Percentiles rank a stretch among this genome's conserved stretches.
These are phyloP conservation scores for Chymomyza procnemis DNA, from an alignment of 2,888 invertebrate species.

Conservation along the genomic window DNA sequence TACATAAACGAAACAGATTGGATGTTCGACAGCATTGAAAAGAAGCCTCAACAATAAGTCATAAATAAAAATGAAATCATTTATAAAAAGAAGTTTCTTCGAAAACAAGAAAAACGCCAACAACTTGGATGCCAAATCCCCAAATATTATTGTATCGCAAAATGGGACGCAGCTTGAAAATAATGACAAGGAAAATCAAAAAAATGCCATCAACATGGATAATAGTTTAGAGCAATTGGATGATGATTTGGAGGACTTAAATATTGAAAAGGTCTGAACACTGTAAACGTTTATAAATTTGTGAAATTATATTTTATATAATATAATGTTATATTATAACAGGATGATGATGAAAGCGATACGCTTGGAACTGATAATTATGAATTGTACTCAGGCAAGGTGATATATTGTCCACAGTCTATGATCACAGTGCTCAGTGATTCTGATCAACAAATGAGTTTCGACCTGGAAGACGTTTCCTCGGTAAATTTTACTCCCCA, in stretches of 20 bases:
- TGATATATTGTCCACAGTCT: constrained; percentile 31
- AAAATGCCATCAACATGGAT: too few species aligned
- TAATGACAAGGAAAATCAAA: background rate
- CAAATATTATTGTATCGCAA: constrained; percentile 12
- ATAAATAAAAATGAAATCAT: background rate
- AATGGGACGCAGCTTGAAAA: constrained; percentile 27
- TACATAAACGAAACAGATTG: constrained; percentile 89
- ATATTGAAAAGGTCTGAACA: constrained; percentile 52
- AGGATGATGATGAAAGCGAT: background rate
- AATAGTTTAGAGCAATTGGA: constrained; percentile 42
- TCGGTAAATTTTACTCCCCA: constrained; percentile 82
- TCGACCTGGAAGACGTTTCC: constrained; percentile 82
- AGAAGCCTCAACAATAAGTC: constrained; percentile 69
- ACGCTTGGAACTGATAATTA: background rate
- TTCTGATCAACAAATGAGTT: constrained; percentile 78
- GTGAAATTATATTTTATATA: too few species aligned
- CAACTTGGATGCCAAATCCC: constrained; percentile 74
- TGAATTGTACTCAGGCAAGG: background rate
- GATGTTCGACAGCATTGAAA: constrained; percentile 87
- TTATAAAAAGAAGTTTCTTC: background rate
- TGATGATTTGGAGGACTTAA: constrained; percentile 49
- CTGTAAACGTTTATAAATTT: too few species aligned
- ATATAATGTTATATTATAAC: too few species aligned
- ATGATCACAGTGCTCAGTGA: constrained; percentile 76
- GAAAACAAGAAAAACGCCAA: background rate